Base-by-base conservation (phyloP, 2,888 invertebrate species). In the Ptilodon capucinus region DNA sequence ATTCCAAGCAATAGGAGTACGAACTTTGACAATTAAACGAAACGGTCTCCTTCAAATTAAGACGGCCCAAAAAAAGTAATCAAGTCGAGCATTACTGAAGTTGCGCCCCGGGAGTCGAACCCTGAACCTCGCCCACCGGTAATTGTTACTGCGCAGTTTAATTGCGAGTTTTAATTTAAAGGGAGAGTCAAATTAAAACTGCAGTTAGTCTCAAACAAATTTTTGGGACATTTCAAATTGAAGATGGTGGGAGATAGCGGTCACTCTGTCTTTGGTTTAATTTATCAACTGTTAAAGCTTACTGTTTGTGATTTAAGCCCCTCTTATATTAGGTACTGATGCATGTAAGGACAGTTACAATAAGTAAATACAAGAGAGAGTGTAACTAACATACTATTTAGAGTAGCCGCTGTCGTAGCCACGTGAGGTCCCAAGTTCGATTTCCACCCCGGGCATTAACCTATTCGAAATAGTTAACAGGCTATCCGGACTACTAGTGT, bases 181-280 rank as follows among this genome's bases (percentile, higher is more conserved):
- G 54, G 70, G 71, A 57, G 55, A 54, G 46, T 57, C 58, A 63
- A 76, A 76, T 76, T 73, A 68, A 68, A 65, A 69, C 59, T 64
- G 50, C 38, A 39, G 40, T 60, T 50, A 52, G 61, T 60, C 60
- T 71, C 65, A 61, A n/a, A 64, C 71, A 60, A 71, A 78, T 76
- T 76, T 66, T 57, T 28, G 4, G 28, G n/a, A 28, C 28, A 28
- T 55, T 57, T 45, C 57, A 63, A 35, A 14, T 17, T 17, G 11
- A 35, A 32, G 32, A 32, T 32, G 32, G 28, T n/a, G 28, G 13
- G 32, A 32, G 32, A 32, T 32, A 32, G 6, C 32, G 32, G 32
- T 13, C 11, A 9, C 1, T 32, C 13, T 32, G 32, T 14, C 13
- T 7, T 5, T 32, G 13, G 1, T 32, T 32, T 32, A 14, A 13